These are phyloP conservation scores for Aradus depressus DNA, from an alignment of 2,888 invertebrate genomes.

Conservation along the genomic window DNA sequence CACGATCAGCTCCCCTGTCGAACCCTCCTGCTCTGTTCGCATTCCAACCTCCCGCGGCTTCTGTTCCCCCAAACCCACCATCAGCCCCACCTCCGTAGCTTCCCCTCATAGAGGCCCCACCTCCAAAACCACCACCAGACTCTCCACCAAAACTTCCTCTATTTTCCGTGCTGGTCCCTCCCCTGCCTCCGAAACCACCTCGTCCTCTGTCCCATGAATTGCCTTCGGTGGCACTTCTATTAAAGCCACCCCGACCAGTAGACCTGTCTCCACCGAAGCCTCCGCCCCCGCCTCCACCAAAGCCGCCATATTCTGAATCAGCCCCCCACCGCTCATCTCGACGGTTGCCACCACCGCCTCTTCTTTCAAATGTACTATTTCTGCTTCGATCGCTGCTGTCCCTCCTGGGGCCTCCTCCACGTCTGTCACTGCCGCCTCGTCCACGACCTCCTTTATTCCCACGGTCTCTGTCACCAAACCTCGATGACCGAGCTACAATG, in stretches of 20 bases:
- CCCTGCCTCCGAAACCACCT: constrained; percentile 3
- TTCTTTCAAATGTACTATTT: constrained; percentile 7
- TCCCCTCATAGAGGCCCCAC: constrained; percentile 1
- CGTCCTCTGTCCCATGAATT: constrained; percentile 1
- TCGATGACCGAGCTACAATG: constrained; percentile 21
- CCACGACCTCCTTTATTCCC: constrained; percentile 19
- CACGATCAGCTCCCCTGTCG: too few species aligned
- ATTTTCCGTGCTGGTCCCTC: neutral
- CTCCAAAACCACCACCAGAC: constrained; percentile 1
- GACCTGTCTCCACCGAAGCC: constrained; percentile 12
- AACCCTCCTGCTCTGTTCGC: too few species aligned
- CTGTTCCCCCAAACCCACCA: neutral
- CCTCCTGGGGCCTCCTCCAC: constrained; percentile 24
- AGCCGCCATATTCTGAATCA: constrained; percentile 6
- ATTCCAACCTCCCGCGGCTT: too few species aligned
- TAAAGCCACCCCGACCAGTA: constrained; percentile 10
- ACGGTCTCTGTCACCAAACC: constrained; percentile 21
- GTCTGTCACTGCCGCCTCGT: constrained; percentile 25
- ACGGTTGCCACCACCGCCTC: constrained; percentile 3
- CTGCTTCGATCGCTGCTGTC: constrained; percentile 18
- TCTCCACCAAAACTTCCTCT: constrained; percentile 8
- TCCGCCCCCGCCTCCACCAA: constrained; percentile 5
- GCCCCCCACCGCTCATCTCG: neutral
- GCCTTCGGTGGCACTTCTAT: neutral
- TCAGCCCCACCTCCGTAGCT: constrained; percentile 5